These are phyloP conservation scores for Pelmatolapia mariae DNA, from an alignment of 2,113 vertebrate genomes.

Conservation along the genomic window DNA sequence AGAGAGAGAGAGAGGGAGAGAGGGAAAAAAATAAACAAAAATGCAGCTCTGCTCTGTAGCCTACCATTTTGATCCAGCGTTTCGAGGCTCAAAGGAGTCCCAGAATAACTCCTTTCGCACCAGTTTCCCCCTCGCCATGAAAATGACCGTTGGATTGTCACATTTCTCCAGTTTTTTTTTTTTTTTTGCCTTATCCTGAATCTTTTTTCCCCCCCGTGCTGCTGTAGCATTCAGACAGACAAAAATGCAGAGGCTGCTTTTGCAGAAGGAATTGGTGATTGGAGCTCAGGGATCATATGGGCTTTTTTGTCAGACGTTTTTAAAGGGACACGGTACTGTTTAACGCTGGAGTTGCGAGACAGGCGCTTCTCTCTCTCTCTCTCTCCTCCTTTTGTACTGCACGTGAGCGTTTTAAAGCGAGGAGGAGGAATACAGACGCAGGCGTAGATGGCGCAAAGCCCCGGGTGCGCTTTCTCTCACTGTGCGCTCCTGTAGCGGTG, in stretches of 20 bases:
- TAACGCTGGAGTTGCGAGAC: constrained; percentile 16
- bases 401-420: neutral
- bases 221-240: constrained; percentile 64
- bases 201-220: constrained; percentile 49
- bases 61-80: constrained; percentile 81
- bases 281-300: constrained; percentile 88
- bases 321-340: constrained; percentile 82
- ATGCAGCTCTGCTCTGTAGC: constrained; percentile 63
- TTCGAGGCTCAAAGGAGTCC: constrained; percentile 74
- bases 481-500: constrained; percentile 6
- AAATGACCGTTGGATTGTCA: constrained; percentile 65
- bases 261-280: constrained; percentile 80
- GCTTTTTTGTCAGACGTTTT: constrained; percentile 80
- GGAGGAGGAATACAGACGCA: neutral
- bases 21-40: constrained; percentile 32
- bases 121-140: constrained; percentile 77
- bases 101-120: constrained; percentile 71
- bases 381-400: neutral
- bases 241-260: constrained; percentile 76
- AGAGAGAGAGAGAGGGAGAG: neutral
- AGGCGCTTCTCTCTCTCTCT: neutral
- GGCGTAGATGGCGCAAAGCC: constrained; percentile 34
- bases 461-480: neutral
- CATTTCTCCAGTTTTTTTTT: constrained; percentile 58
- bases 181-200: constrained; percentile 37